Percentiles rank a stretch among this genome's conserved stretches.
phyloP scores from a whole-genome alignment of 2,797 vertebrate species.

The Alcedo quadribrachys region DNA sequence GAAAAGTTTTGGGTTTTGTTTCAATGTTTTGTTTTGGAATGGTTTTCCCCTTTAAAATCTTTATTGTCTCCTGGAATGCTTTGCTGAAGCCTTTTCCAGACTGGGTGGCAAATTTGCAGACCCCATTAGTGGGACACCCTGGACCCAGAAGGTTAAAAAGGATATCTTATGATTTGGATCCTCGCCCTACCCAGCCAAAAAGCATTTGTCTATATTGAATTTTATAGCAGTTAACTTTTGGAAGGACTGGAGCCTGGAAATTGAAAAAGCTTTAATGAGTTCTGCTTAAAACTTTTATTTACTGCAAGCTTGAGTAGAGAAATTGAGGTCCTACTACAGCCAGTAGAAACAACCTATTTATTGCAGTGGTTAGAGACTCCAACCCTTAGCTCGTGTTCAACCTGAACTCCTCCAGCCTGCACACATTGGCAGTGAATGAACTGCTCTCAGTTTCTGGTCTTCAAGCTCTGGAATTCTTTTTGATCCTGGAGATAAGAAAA shows the following conservation, averaged over 20 bases:
- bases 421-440: neutral
- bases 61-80: neutral
- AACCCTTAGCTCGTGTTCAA: slow-evolving; percentile 3
- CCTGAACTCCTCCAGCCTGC: slow-evolving; percentile 34
- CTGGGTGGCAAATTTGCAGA: neutral
- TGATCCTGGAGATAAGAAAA: slow-evolving; percentile 61
- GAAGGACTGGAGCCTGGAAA: neutral
- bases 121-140: neutral
- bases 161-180: neutral
- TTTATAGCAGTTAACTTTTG: neutral
- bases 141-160: neutral
- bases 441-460: slow-evolving; percentile 44
- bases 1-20: neutral
- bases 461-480: slow-evolving; percentile 55
- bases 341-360: slow-evolving; percentile 20
- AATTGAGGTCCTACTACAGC: neutral
- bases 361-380: neutral
- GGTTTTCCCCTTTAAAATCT: neutral
- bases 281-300: slow-evolving; percentile 28
- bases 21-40: no score
- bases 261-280: neutral
- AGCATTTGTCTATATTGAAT: neutral
- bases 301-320: neutral
- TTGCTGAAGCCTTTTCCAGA: neutral
- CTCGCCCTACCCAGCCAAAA: neutral